Percentiles rank a stretch among this genome's conserved stretches.
Evolutionary conservation across 1,140 invertebrate species (phyloP).

Genomic region (Andrena cerasifolii): DNA sequence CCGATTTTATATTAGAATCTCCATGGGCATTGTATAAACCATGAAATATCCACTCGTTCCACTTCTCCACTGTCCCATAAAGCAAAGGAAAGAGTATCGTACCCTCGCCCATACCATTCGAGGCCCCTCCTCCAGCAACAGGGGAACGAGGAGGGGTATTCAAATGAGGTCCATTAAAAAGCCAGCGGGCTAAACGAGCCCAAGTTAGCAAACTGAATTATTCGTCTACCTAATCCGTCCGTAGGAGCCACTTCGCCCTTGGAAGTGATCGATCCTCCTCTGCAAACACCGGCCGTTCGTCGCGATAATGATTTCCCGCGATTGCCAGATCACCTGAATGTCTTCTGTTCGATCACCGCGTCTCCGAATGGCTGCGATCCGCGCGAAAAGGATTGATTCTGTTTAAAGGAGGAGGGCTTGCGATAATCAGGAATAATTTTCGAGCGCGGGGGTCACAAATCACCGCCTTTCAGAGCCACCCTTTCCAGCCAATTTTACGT

Average conservation of each 20-base stretch:
- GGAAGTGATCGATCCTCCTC: neutral
- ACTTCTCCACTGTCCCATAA: too few species aligned
- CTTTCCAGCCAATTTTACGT: too few species aligned
- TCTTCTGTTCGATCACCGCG: neutral
- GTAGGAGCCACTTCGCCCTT: conserved; percentile 4
- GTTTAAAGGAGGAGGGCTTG: too few species aligned
- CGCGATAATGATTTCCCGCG: neutral
- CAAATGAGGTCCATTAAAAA: conserved; percentile 26
- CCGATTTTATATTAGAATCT: too few species aligned
- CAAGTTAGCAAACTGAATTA: conserved; percentile 23
- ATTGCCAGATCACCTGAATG: neutral
- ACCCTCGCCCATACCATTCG: neutral
- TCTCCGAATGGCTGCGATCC: neutral
- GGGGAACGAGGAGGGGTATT: conserved; percentile 8
- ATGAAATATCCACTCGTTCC: neutral
- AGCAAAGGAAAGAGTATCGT: too few species aligned
- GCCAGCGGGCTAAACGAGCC: conserved; percentile 13
- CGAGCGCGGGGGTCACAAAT: too few species aligned
- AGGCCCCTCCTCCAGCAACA: neutral
- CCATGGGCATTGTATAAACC: too few species aligned
- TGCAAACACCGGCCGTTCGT: conserved; percentile 8
- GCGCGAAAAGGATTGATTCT: neutral
- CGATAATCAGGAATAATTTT: too few species aligned
- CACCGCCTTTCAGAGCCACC: too few species aligned
- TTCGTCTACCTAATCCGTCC: conserved; percentile 10